Evolutionary conservation across 2,797 vertebrate genomes (phyloP).

Genomic region (Sciaenops ocellatus): DNA sequence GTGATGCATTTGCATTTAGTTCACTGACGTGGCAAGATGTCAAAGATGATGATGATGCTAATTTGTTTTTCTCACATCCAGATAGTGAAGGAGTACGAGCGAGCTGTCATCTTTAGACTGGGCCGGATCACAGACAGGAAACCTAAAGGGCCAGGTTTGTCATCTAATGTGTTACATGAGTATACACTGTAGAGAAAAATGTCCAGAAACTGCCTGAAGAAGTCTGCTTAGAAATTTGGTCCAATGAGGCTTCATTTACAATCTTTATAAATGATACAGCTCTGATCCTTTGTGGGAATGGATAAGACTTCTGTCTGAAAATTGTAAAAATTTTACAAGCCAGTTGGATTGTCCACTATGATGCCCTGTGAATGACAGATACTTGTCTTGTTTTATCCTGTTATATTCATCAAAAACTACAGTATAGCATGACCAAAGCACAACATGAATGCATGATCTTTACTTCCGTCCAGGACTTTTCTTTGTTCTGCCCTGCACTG

Average conservation of each 20-base stretch:
- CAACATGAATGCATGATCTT: background rate
- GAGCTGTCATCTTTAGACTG: constrained; percentile 86
- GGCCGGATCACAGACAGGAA: constrained; percentile 83
- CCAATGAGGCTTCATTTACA: too few relatives aligned
- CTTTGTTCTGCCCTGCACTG: constrained; percentile 85
- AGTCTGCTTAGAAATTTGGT: too few relatives aligned
- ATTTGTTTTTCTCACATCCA: constrained; percentile 43
- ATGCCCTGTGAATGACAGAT: background rate
- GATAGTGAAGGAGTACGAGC: constrained; percentile 87
- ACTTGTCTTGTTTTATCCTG: background rate
- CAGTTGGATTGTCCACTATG: background rate
- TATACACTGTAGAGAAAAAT: background rate
- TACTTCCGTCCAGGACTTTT: constrained; percentile 79
- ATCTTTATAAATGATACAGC: too few relatives aligned
- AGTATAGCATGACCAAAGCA: background rate
- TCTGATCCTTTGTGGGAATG: too few relatives aligned
- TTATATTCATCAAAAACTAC: background rate
- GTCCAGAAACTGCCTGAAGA: background rate
- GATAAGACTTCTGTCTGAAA: background rate
- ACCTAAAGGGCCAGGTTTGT: constrained; percentile 86
- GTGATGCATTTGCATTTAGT: background rate
- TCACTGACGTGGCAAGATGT: background rate
- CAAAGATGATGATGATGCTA: background rate
- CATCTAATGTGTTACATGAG: background rate
- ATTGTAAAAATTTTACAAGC: background rate